These are phyloP conservation scores for Tetraodon nigroviridis DNA, from an alignment of 2,113 vertebrate species.

Conservation along the genomic window DNA sequence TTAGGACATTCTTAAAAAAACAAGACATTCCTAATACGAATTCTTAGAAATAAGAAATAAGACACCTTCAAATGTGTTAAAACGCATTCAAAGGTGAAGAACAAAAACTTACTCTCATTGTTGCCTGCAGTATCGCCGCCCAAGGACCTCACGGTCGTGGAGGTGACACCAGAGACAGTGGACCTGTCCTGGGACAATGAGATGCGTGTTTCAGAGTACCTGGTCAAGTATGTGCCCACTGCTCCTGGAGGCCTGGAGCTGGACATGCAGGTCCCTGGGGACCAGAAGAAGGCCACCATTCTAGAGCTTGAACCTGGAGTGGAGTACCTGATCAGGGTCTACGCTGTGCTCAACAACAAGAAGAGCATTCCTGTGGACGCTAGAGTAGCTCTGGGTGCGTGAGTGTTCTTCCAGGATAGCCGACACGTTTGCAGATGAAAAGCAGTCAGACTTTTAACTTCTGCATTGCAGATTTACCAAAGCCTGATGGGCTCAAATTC, in stretches of 20 bases:
- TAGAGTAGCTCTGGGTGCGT: slow-evolving; percentile 87
- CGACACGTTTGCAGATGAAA: background rate
- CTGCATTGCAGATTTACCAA: slow-evolving; percentile 82
- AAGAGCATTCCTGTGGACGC: slow-evolving; percentile 92
- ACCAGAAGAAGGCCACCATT: slow-evolving; percentile 83
- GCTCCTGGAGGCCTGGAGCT: slow-evolving; percentile 84
- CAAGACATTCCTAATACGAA: too few relatives aligned
- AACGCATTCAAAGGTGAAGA: too few relatives aligned
- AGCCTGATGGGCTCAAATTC: slow-evolving; percentile 93
- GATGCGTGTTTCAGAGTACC: slow-evolving; percentile 86
- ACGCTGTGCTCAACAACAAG: slow-evolving; percentile 90
- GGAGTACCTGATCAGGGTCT: slow-evolving; percentile 94
- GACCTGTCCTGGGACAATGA: slow-evolving; percentile 93
- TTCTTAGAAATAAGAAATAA: too few relatives aligned
- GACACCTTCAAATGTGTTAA: too few relatives aligned
- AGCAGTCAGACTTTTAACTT: background rate
- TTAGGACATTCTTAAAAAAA: too few relatives aligned
- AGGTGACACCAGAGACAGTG: slow-evolving; percentile 86
- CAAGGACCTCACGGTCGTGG: slow-evolving; percentile 83
- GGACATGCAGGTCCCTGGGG: slow-evolving; percentile 86
- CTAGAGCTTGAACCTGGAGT: slow-evolving; percentile 89
- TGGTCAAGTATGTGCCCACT: slow-evolving; percentile 86
- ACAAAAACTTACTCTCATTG: slow-evolving; percentile 1
- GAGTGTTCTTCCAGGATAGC: slow-evolving; percentile 39
- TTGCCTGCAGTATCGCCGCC: slow-evolving; percentile 84